Evolutionary conservation across 2,888 invertebrate genomes (phyloP).

Genomic region (Nasonovia ribisnigri): DNA sequence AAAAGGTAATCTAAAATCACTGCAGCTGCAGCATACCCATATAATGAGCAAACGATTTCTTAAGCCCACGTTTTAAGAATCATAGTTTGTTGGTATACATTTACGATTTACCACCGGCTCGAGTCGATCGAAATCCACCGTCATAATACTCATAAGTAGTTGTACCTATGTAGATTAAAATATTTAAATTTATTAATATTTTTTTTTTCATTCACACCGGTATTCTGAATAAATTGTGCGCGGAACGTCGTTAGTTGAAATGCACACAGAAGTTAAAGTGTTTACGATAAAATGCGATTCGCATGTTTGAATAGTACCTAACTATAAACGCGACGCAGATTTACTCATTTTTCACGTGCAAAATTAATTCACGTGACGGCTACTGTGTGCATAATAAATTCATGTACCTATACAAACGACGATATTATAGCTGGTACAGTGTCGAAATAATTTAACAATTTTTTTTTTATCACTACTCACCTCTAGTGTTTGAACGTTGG

Average conservation of each 20-base stretch:
- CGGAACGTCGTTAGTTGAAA: background rate
- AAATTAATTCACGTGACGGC: background rate
- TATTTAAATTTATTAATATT: background rate
- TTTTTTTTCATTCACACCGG: background rate
- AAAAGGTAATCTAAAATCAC: background rate
- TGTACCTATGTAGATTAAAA: background rate
- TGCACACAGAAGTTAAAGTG: background rate
- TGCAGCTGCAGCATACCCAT: background rate
- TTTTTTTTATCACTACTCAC: background rate
- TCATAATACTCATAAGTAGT: background rate
- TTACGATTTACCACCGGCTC: background rate
- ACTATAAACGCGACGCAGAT: background rate
- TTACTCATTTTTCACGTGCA: background rate
- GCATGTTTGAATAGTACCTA: background rate
- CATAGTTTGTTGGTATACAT: background rate
- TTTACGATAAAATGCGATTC: background rate
- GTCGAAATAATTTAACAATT: background rate
- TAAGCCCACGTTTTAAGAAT: background rate
- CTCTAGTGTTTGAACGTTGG: background rate
- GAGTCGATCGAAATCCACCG: background rate
- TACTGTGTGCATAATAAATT: background rate
- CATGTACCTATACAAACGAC: background rate
- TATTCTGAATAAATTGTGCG: background rate
- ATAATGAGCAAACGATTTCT: background rate
- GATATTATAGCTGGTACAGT: background rate